These are phyloP conservation scores for Spialia ferax DNA, from an alignment of 2,888 invertebrate genomes.

Conservation along the genomic window DNA sequence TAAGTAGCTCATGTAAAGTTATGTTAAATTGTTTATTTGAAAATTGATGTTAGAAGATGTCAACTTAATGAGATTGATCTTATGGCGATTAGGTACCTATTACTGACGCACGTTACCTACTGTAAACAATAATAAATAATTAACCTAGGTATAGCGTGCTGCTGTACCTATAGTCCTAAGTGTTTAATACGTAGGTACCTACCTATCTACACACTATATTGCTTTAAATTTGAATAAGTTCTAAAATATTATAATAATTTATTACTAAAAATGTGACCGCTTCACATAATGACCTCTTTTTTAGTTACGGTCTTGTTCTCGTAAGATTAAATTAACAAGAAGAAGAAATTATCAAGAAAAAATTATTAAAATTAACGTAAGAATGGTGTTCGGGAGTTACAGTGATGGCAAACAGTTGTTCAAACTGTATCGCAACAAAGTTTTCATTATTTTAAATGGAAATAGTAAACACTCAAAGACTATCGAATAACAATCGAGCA, in stretches of 20 bases:
- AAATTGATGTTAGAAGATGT: too few relatives aligned
- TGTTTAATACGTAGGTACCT: not conserved
- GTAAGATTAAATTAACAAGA: conserved; percentile 21
- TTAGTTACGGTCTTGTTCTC: not conserved
- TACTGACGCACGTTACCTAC: too few relatives aligned
- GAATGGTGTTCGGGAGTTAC: conserved; percentile 13
- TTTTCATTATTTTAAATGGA: conserved; percentile 58
- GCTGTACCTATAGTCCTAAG: too few relatives aligned
- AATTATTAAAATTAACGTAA: too few relatives aligned
- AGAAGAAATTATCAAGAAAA: too few relatives aligned
- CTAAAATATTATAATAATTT: not conserved
- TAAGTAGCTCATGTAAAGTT: too few relatives aligned
- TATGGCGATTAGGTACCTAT: too few relatives aligned
- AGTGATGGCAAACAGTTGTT: conserved; percentile 58
- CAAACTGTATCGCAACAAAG: conserved; percentile 57
- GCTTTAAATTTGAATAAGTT: not conserved
- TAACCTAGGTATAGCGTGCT: not conserved
- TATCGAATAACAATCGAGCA: conserved; percentile 51
- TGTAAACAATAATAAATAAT: too few relatives aligned
- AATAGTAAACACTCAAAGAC: conserved; percentile 51
- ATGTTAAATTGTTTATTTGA: too few relatives aligned
- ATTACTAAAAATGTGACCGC: not conserved
- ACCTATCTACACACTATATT: too few relatives aligned
- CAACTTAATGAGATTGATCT: too few relatives aligned
- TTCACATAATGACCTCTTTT: conserved; percentile 25